Base-by-base conservation (phyloP, 2,797 vertebrate genomes). In the Siniperca undulata region DNA sequence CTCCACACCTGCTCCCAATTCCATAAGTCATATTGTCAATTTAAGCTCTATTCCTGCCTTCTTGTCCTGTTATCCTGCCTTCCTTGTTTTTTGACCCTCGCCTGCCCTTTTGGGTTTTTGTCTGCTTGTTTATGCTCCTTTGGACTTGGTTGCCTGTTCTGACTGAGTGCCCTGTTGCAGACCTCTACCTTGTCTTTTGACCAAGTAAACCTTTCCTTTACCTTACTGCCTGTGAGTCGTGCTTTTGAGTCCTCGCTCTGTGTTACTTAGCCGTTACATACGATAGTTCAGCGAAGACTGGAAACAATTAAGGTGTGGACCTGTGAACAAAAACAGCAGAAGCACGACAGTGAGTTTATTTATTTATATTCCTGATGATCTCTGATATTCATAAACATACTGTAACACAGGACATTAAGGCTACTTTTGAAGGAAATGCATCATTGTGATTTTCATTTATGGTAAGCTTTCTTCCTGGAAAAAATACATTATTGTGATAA, bases 51-150 rank as follows among this genome's bases (percentile, higher is more conserved):
- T 38, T 38, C 7, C 22, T 40, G 4, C 12, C 34, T 2, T 9
- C 30, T 7, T 7, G 19, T 42, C 5, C 24, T 71, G 10, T 81
- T 53, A 22, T 59, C 55, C 24, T 69, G 12, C 53, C 44, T 64
- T 24, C 13, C 38, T 70, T 70, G 38, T 58, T 71, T 64, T 74
- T 22, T 17, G 5, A 40, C 11, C 61, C 53, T 55, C n/a, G n/a
- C 16, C 44, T 74, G 78, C 27, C 52, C 48, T 65, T 62, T 62
- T 42, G 34, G 17, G 4, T 40, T 20, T 48, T 24, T 82, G 22
- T 71, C 48, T 46, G 16, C 5, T 44, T 46, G 11, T 72, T 55
- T 68, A 3, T 58, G 27, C 10, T 46, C 38, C 40, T 75, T 80
- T 77, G 19, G 53, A 61, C 48, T 40, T 17, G 4, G 0, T 24